Evolutionary conservation across 2,113 vertebrate genomes (phyloP), one percentile per base, ranked within the genome.

Genomic region (Sorex fumeus): DNA sequence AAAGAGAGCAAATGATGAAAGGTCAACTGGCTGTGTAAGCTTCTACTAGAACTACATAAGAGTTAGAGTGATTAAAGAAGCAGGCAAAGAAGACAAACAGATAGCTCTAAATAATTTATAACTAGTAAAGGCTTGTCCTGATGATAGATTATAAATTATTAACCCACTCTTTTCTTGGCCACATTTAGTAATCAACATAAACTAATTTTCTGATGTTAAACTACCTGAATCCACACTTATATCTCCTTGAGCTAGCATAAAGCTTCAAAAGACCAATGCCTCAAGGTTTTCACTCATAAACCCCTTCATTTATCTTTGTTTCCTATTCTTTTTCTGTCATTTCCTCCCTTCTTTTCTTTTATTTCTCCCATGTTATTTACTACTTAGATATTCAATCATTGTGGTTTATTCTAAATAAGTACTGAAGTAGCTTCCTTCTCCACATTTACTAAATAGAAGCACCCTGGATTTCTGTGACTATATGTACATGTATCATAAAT

Each of bases 81-180:
- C 18, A 94, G 45, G 23, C 28, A 90, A 32, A 83, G 7, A 84
- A 91, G 30, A 34, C 21, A 79, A 79, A 87, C 57, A 74, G 30
- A 84, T 69, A 91, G 25, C 16, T 78, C 34, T 90, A 85, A 92
- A 88, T 90, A 82, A 88, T 95, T 87, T 69, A 85, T 69, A 87
- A 84, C 82, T 0, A 67, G 53, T 77, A 87, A 90, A 47, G 77
- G 1, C 67, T 75, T 95, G 12, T 80, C 34, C 21, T 84, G 13
- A 80, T 92, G 36, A 84, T 90, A n/a, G 36, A 67, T 87, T 77
- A 74, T 78, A 78, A 88, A 94, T 93, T 88, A 91, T 85, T 82
- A 88, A 92, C 6, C 25, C n/a, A 85, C 15, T 74, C 45, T 91
- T 8, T 78, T 77, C 66, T 78, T 77, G 32, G 36, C 28, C 78